These are phyloP conservation scores for Bellardia bayeri DNA, from an alignment of 2,888 invertebrate species.

Conservation along the genomic window DNA sequence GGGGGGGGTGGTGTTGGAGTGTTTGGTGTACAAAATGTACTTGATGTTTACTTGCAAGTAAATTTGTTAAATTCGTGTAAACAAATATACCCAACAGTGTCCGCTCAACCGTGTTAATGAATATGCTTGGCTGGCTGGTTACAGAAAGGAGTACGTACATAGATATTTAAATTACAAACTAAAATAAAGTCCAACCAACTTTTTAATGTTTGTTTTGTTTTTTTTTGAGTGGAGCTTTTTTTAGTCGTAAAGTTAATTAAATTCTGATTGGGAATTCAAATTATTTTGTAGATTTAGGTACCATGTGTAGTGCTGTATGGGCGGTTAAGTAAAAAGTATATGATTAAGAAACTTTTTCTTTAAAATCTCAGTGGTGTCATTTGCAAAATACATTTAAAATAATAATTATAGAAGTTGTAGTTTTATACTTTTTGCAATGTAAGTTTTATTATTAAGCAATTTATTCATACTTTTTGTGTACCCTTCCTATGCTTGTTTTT, in stretches of 20 bases:
- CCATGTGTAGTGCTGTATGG: no score
- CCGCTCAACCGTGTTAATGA: slow-evolving; percentile 9
- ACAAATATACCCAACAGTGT: not conserved
- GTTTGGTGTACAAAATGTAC: not conserved
- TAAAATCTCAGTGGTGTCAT: no score
- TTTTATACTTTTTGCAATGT: no score
- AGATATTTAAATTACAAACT: slow-evolving; percentile 9
- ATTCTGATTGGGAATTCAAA: not conserved
- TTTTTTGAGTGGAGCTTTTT: no score
- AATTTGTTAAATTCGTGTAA: not conserved
- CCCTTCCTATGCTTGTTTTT: no score
- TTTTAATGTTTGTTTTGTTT: not conserved
- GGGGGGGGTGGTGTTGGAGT: no score
- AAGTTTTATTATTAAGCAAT: no score
- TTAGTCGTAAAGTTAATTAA: not conserved
- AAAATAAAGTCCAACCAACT: slow-evolving; percentile 1
- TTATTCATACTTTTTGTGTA: no score
- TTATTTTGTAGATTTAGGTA: not conserved
- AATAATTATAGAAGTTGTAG: no score
- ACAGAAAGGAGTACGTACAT: not conserved
- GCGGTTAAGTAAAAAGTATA: no score
- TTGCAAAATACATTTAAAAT: no score
- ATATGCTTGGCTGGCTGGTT: not conserved
- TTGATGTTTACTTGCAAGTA: slow-evolving; percentile 3
- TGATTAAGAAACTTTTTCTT: no score